A percentile compares a stretch with the other conserved stretches of the same genome.
phyloP scores from a whole-genome alignment of 2,113 vertebrate species.

The Pluvianellus socialis region DNA sequence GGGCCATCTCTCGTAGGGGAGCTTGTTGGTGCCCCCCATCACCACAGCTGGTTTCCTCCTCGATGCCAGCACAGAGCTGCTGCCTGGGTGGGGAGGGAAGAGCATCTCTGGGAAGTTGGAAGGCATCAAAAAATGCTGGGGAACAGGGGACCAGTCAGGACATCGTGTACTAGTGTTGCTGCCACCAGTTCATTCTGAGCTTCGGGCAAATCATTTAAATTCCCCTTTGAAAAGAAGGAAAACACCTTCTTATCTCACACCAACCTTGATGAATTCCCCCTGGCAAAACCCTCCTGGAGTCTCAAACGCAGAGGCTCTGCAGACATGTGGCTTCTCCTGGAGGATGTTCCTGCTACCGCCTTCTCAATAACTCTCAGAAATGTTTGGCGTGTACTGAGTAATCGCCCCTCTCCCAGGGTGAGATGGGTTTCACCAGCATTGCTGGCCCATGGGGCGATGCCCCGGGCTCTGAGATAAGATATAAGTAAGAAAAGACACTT shows the following conservation, averaged over 20 bases:
- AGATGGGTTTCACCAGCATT: accelerated
- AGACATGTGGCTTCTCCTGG: not conserved
- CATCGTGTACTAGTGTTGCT: not conserved
- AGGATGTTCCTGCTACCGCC: not conserved
- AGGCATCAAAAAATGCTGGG: not conserved
- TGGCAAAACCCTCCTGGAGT: not conserved
- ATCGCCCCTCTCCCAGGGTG: not conserved
- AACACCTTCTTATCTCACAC: not conserved
- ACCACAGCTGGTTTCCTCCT: not conserved
- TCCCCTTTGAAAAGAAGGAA: not conserved
- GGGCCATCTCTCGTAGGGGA: not conserved
- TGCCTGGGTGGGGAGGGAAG: not conserved
- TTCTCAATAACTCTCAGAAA: not conserved
- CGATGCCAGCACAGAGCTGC: not conserved
- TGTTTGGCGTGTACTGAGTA: accelerated
- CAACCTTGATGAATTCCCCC: not conserved
- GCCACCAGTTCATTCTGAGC: not conserved
- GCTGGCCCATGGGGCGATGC: accelerated
- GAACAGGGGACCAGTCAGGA: not conserved
- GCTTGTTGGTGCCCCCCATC: not conserved
- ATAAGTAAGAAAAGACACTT: not conserved
- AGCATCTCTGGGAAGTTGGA: not conserved
- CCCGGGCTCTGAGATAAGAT: not conserved
- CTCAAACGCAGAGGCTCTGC: not conserved
- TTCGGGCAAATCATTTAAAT: slow-evolving; percentile 23